Evolutionary conservation across 2,113 vertebrate species (phyloP).

Genomic region (Lophura nycthemera): DNA sequence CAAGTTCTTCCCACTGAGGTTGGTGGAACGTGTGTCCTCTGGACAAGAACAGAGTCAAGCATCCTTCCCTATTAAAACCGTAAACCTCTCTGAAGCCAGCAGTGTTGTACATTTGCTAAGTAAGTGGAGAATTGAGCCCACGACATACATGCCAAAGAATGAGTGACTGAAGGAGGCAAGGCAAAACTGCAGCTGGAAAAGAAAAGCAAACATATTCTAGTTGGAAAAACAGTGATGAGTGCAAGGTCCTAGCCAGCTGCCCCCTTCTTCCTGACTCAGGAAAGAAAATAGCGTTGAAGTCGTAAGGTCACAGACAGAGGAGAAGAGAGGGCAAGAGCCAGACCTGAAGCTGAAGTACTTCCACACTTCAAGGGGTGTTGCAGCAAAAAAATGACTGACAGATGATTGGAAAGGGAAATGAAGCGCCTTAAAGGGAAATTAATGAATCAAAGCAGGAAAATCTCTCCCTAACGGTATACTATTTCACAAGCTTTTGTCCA

Average conservation of each 20-base stretch:
- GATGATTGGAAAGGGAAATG: conserved; percentile 26
- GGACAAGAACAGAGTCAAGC: background rate
- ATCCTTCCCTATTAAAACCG: background rate
- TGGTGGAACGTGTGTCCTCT: rapidly evolving
- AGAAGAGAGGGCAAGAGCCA: conserved; percentile 60
- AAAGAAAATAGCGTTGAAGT: conserved; percentile 74
- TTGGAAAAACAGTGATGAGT: conserved; percentile 63
- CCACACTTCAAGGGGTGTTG: conserved; percentile 37
- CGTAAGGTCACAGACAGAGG: conserved; percentile 59
- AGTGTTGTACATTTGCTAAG: background rate
- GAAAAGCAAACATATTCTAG: conserved; percentile 67
- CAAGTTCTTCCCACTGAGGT: background rate
- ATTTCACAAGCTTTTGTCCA: conserved; percentile 1
- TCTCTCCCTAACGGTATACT: background rate
- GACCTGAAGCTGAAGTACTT: conserved; percentile 51
- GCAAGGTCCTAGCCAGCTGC: conserved; percentile 49
- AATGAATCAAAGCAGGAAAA: conserved; percentile 55
- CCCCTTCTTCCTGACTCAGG: conserved; percentile 70
- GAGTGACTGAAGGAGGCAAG: conserved; percentile 19
- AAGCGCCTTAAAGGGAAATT: conserved; percentile 53
- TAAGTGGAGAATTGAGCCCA: background rate
- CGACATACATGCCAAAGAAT: background rate
- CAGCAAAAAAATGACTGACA: conserved; percentile 29
- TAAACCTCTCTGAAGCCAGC: background rate
- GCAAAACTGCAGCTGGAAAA: conserved; percentile 62